Base-by-base conservation (phyloP, 2,113 vertebrate species). In the Aldabrachelys gigantea region DNA sequence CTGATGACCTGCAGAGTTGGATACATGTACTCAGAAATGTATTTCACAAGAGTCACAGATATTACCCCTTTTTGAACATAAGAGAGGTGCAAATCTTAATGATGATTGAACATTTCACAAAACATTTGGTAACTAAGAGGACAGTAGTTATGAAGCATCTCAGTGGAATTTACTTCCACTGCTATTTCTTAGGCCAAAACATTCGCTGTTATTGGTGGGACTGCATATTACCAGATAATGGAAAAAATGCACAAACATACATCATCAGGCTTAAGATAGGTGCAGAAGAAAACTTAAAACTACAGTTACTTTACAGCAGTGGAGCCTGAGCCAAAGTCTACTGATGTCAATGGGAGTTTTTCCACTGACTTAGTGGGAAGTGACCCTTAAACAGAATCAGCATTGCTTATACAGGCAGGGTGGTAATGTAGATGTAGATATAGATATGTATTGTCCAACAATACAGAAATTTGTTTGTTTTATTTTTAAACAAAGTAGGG, bases 231-330 rank as follows among this genome's bases (percentile, higher is more conserved):
- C 49, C 78, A 95, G 94, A 54, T 44, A 89, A 0, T 89, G 80
- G 91, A 95, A 96, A 96, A 62, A 41, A 96, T 90, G 49, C 35
- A 56, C 84, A 91, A 47, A 56, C 94, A 62, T 84, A 56, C 90
- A 94, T 86, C 41, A 88, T 89, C 90, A 38, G 59, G 56, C 89
- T 83, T 52, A 52, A 52, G 92, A 89, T 95, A 94, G 25, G 80
- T 94, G 83, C 75, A 93, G 87, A 94, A 82, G 52, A 88, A 85
- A 41, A 89, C 89, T 96, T 89, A 93, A 94, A 94, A 92, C 88
- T 38, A 86, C 89, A 96, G 31, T 65, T 89, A 59, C 10, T 52
- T 52, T 89, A 87, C 52, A 93, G 82, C 69, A 8, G 31, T 41
- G n/a, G n/a, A 27, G 52, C 53, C n/a, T 38, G 44, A 69, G 52